Base-by-base conservation (phyloP, 2,113 vertebrate genomes). In the Cyanocitta stelleri region DNA sequence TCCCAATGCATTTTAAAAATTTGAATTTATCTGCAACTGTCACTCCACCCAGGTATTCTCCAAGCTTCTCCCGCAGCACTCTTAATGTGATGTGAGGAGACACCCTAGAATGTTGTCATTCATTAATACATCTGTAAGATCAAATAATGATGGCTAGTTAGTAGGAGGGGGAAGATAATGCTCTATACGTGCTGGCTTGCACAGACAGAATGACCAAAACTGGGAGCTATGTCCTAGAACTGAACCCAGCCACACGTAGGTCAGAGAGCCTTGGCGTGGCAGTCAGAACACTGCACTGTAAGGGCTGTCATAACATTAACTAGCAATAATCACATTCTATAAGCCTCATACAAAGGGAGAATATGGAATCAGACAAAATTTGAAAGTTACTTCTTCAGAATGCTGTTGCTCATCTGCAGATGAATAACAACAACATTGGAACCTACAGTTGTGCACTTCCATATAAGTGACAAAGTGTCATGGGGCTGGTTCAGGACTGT, bases 1-100 rank as follows among this genome's bases (percentile, higher is more conserved):
- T 98, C 51, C 99, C 99, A 95, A 99, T 98, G 94, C 98, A 98
- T 97, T 99, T 99, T 94, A 99, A 97, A 98, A 99, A 99, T 54
- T 77, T 98, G 97, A 98, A 99, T 97, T 98, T 98, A 87, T 99
- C 98, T 92, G 97, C 44, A 89, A 97, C 79, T 74, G 94, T 95
- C 63, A 97, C 98, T 61, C 98, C 94, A 62, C 98, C 98, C 72
- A 99, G 98, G 68, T 99, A 98, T 15, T 98, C 93, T 61, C 96
- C 96, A 68, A 99, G 97, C 66, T 96, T 97, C 64, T 97, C 96
- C 91, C 98, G 98, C 58, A 99, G 95, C 52, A 91, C 95, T 97
- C 98, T 98, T 88, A 99, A 94, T 59, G 98, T 99, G 94, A 98
- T 93, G 46, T 99, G 98, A 95, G 98, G 98, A 95, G 98, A 98